Evolutionary conservation across 2,797 vertebrate species (phyloP).

Genomic region (Paramormyrops hopkinsi): DNA sequence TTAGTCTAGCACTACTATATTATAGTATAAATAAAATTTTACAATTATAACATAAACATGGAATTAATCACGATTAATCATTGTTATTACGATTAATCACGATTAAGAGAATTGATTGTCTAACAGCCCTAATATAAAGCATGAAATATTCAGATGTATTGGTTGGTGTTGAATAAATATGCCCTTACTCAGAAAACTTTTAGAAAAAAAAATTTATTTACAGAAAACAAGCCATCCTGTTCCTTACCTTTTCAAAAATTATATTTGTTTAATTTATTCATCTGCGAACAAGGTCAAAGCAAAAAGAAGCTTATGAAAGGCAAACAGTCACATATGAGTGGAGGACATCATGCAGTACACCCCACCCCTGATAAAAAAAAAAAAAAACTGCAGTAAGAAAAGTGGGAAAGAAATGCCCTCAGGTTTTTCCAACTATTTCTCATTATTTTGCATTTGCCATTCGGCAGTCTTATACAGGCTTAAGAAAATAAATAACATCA

Average conservation of each 20-base stretch:
- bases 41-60: background rate
- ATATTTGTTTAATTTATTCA: slow-evolving; percentile 1
- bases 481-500: slow-evolving; percentile 12
- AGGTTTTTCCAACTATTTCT: background rate
- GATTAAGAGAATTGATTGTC: background rate
- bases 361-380: background rate
- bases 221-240: slow-evolving; percentile 14
- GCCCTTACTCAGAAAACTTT: background rate
- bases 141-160: background rate
- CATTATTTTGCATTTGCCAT: background rate
- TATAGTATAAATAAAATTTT: background rate
- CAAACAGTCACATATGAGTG: background rate
- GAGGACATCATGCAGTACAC: background rate
- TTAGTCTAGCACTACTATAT: background rate
- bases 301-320: slow-evolving; percentile 12
- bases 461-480: background rate
- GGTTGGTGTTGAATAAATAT: background rate
- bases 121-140: background rate
- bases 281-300: background rate
- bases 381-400: background rate
- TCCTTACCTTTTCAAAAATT: background rate
- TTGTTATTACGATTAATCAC: background rate
- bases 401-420: background rate
- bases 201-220: slow-evolving; percentile 11
- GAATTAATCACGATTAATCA: background rate